phyloP scores from a whole-genome alignment of 2,113 vertebrate genomes.

The Raja brachyura region DNA sequence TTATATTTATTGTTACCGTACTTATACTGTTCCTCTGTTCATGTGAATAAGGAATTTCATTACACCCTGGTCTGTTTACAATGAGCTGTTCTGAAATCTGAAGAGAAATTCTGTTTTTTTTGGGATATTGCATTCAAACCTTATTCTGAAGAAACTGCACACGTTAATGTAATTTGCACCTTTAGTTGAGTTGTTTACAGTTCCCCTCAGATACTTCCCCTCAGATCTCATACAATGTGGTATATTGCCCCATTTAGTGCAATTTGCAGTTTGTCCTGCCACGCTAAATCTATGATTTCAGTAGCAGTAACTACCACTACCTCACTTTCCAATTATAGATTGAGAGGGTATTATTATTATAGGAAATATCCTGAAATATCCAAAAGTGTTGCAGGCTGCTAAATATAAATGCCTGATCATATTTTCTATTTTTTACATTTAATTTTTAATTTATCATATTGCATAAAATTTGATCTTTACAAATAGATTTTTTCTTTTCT shows the following conservation, averaged over 20 bases:
- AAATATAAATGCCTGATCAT: not conserved
- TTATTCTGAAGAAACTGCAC: not conserved
- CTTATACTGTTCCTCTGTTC: no score
- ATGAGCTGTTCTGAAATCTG: no score
- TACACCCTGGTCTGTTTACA: no score
- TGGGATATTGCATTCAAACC: not conserved
- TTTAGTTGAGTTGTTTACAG: not conserved
- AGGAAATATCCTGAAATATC: constrained; percentile 27
- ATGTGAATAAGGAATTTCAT: no score
- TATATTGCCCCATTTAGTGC: not conserved
- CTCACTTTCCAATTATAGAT: not conserved
- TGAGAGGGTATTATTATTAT: not conserved
- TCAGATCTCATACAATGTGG: not conserved
- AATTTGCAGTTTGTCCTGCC: not conserved
- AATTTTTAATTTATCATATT: not conserved
- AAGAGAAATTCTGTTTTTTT: not conserved
- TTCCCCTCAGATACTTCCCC: not conserved
- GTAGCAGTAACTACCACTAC: not conserved
- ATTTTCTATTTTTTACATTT: not conserved
- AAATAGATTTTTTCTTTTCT: not conserved
- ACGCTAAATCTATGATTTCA: constrained; percentile 1
- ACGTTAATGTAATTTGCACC: not conserved
- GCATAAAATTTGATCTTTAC: not conserved
- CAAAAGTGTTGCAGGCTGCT: not conserved
- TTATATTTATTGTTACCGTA: no score